Percentiles rank a stretch among this genome's conserved stretches.
Conservation (phyloP, 2,797 vertebrate genomes). For the Thaleichthys pacificus region DNA sequence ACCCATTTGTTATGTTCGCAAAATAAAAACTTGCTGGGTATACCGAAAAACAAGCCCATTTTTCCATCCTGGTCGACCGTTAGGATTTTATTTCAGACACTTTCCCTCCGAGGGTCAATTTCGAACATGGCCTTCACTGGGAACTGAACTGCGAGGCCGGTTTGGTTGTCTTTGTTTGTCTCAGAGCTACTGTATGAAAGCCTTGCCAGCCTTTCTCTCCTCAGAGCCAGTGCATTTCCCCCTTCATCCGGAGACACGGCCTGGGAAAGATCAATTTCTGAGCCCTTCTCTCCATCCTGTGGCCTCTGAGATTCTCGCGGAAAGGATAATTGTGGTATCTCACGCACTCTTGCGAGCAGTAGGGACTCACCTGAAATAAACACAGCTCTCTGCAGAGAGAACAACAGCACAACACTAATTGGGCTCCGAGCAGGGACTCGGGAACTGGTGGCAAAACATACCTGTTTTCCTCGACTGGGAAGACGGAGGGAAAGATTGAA, state of each 20-base stretch:
- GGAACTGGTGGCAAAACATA: slow-evolving; percentile 40
- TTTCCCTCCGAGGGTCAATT: too few species aligned
- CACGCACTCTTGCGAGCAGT: slow-evolving; percentile 39
- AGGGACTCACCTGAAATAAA: slow-evolving; percentile 59
- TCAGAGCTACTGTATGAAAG: slow-evolving; percentile 6
- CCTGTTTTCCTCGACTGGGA: slow-evolving; percentile 35
- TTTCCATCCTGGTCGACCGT: too few species aligned
- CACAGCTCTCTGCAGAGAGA: slow-evolving; percentile 41
- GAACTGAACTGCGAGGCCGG: not conserved
- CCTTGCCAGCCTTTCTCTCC: slow-evolving; percentile 40
- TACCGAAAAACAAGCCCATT: too few species aligned
- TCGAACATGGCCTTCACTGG: not conserved
- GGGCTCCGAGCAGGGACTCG: slow-evolving; percentile 48
- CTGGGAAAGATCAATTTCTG: slow-evolving; percentile 70
- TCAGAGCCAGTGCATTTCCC: slow-evolving; percentile 57
- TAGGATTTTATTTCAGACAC: too few species aligned
- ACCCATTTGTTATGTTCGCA: too few species aligned
- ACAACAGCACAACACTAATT: slow-evolving; percentile 49
- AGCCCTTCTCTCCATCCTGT: slow-evolving; percentile 64
- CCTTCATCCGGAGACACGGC: slow-evolving; percentile 63
- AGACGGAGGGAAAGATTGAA: slow-evolving; percentile 37
- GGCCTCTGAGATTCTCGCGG: slow-evolving; percentile 62
- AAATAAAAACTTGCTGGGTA: too few species aligned
- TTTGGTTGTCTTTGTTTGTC: not conserved
- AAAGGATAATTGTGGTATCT: slow-evolving; percentile 71